phyloP scores from a whole-genome alignment of 2,888 invertebrate species.

The Electrophaes corylata region DNA sequence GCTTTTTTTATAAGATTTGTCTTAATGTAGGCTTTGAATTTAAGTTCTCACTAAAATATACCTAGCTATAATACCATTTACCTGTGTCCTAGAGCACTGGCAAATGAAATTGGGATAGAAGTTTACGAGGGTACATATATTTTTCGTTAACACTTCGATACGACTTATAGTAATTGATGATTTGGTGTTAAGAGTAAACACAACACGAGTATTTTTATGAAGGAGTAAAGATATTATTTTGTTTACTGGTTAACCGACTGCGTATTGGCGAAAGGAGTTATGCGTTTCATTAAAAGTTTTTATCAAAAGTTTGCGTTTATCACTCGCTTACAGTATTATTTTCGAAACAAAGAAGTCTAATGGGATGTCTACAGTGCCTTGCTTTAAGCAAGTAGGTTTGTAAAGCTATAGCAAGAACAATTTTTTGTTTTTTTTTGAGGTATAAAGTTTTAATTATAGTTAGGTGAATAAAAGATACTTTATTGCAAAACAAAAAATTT shows the following conservation, averaged over 20 bases:
- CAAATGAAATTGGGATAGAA: constrained; percentile 60
- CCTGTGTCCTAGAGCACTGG: constrained; percentile 28
- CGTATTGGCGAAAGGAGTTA: neutral
- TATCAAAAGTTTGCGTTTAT: too few relatives aligned
- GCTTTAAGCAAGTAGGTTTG: too few relatives aligned
- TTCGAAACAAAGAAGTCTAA: too few relatives aligned
- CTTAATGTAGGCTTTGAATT: too few relatives aligned
- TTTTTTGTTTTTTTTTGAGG: too few relatives aligned
- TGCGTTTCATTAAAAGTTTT: neutral
- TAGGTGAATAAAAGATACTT: too few relatives aligned
- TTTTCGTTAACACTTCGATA: constrained; percentile 46
- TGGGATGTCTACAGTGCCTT: too few relatives aligned
- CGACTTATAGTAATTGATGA: constrained; percentile 53
- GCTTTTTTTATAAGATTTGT: too few relatives aligned
- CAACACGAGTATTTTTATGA: constrained; percentile 18
- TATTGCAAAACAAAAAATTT: too few relatives aligned
- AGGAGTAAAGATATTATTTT: constrained; percentile 5
- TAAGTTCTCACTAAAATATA: neutral
- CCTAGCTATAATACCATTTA: neutral
- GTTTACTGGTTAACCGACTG: constrained; percentile 8
- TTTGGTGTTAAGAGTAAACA: constrained; percentile 30
- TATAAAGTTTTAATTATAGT: too few relatives aligned
- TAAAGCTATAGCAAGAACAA: too few relatives aligned
- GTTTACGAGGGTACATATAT: constrained; percentile 57
- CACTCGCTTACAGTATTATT: too few relatives aligned